Evolutionary conservation across 2,113 vertebrate species (phyloP), one percentile per base, ranked within the genome.

Genomic region (Etheostoma spectabile): DNA sequence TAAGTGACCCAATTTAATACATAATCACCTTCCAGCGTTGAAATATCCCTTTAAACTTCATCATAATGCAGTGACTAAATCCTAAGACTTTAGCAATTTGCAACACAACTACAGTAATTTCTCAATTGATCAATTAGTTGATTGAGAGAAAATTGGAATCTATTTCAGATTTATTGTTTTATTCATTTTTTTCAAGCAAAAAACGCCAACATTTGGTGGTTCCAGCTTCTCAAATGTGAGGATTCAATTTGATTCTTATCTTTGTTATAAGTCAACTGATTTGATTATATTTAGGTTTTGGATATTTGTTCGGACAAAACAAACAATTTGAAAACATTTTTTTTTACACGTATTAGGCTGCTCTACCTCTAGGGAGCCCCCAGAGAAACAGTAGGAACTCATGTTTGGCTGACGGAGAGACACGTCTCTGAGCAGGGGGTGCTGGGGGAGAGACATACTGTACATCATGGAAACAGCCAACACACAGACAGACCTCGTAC

Each of bases 401-500:
- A 2, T 82, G 86, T 84, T 81, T 78, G 82, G 75, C 80, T 84
- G 63, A 80, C 61, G 15, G 65, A 79, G 52, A 73, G 4, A 85
- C 68, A 52, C 24, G 78, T 46, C 66, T 52, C 65, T 70, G 56
- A 24, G 68, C n/a, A 21, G 48, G 38, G 24, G 61, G 38, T 19
- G 22, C 33, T 5, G 11, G 51, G 27, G n/a, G 46, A 27, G 45
- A 52, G 19, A 45, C n/a, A 62, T 66, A 72, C 68, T 77, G 74
- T 85, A 77, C 77, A 88, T 88, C 66, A 67, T 10, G 10, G 49
- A 86, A 67, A 70, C 75, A 78, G 57, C 77, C 72, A 75, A 85
- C 80, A 78, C 55, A 63, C 72, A 77, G 70, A 63, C 79, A 81
- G 78, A 75, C 56, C 69, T 80, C 82, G 82, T 79, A 88, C 88